Conservation (phyloP, 2,888 invertebrate species). For the Eupithecia insigniata region DNA sequence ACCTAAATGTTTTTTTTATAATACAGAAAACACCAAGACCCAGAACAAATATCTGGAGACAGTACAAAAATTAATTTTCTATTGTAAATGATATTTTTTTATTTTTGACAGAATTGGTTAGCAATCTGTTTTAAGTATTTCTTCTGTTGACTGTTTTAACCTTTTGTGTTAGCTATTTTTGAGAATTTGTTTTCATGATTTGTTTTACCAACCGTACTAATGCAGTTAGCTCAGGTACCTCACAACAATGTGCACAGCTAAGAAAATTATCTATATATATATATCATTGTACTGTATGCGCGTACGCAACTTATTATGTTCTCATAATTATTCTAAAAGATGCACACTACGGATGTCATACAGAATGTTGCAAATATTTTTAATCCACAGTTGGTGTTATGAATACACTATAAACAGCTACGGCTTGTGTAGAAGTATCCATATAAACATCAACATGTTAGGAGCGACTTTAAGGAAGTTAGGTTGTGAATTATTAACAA, state of each 20-base stretch:
- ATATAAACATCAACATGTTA: neutral
- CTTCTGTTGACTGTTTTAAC: too few species aligned
- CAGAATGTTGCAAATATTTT: conserved; percentile 9
- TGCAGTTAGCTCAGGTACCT: conserved; percentile 20
- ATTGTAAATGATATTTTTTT: too few species aligned
- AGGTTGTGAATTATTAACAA: too few species aligned
- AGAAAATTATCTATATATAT: conserved; percentile 65
- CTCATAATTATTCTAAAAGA: neutral
- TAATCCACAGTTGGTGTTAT: neutral
- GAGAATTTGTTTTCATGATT: neutral
- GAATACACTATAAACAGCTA: neutral
- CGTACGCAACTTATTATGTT: neutral
- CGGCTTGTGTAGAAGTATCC: neutral
- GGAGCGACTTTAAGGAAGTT: neutral
- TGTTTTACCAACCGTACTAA: conserved; percentile 47
- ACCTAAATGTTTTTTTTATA: neutral
- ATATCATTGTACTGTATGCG: neutral
- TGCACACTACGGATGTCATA: neutral
- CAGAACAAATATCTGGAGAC: neutral
- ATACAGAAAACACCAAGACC: neutral
- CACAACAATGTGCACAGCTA: conserved; percentile 55
- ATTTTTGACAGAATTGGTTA: too few species aligned
- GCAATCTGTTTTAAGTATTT: too few species aligned
- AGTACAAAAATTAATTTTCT: too few species aligned
- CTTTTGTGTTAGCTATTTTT: neutral